Conservation (phyloP, 2,797 vertebrate species). For the Lithobates sylvaticus region DNA sequence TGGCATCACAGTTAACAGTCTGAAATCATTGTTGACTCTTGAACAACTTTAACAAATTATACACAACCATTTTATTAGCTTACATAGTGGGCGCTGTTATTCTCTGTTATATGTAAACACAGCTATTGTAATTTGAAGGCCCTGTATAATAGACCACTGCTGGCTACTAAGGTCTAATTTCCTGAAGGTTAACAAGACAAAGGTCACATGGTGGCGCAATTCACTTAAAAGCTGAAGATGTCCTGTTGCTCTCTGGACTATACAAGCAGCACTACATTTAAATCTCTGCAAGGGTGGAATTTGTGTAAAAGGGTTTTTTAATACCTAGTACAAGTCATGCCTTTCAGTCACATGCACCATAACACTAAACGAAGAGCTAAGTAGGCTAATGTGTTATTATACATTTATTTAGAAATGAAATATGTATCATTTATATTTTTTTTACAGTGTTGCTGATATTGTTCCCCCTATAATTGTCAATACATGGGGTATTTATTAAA, state of each 20-base stretch:
- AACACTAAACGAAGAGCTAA: neutral
- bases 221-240: constrained; percentile 43
- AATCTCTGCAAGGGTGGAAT: neutral
- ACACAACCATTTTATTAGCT: constrained; percentile 1
- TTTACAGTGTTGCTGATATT: too few species aligned
- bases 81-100: neutral
- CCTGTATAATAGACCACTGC: constrained; percentile 36
- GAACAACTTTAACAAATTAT: constrained; percentile 22
- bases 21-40: constrained; percentile 14
- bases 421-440: too few species aligned
- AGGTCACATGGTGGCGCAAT: constrained; percentile 59
- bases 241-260: constrained; percentile 29
- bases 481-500: too few species aligned
- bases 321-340: neutral
- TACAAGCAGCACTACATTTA: neutral
- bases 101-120: constrained; percentile 29
- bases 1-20: constrained; percentile 7
- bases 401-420: too few species aligned
- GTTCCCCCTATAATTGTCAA: too few species aligned
- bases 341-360: neutral
- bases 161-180: constrained; percentile 44
- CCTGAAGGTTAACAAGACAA: constrained; percentile 52
- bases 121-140: constrained; percentile 31
- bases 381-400: too few species aligned
- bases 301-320: neutral